Evolutionary conservation across 2,888 invertebrate genomes (phyloP).

Genomic region (Eubasilissa splendida): DNA sequence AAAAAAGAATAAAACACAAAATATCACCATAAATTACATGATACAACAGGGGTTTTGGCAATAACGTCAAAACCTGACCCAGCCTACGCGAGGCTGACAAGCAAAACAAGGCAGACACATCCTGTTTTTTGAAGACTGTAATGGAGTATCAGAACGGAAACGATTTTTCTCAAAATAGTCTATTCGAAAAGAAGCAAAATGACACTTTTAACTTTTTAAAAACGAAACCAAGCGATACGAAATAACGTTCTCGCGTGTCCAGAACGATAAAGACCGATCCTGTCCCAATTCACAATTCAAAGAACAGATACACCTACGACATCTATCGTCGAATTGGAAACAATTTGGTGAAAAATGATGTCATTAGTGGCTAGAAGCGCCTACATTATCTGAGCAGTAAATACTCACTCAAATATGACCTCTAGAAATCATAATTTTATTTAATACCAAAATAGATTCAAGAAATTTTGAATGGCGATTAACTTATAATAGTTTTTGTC

Average conservation of each 20-base stretch:
- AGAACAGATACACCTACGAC: conserved; percentile 50
- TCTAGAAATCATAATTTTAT: neutral
- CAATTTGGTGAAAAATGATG: conserved; percentile 41
- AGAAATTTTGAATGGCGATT: no score
- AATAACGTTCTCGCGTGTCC: conserved; percentile 28
- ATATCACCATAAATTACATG: conserved; percentile 10
- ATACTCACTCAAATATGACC: neutral
- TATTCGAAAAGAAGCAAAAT: conserved; percentile 29
- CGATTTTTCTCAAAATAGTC: conserved; percentile 2
- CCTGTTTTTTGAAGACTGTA: conserved; percentile 34
- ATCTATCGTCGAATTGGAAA: conserved; percentile 39
- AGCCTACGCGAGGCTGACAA: conserved; percentile 55
- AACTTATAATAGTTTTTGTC: no score
- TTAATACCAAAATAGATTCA: neutral
- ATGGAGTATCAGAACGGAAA: neutral
- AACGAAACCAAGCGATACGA: conserved; percentile 32
- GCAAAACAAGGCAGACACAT: conserved; percentile 50
- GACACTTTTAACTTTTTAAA: conserved; percentile 6
- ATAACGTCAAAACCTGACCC: conserved; percentile 53
- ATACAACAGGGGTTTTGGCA: conserved; percentile 36
- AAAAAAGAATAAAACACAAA: conserved; percentile 30
- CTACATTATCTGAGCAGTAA: no score
- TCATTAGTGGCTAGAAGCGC: conserved; percentile 37
- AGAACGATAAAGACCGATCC: conserved; percentile 26
- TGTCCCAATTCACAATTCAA: conserved; percentile 43